Evolutionary conservation across 2,888 invertebrate genomes (phyloP), one percentile per base, ranked within the genome.

Genomic region (Parnassius orleans): DNA sequence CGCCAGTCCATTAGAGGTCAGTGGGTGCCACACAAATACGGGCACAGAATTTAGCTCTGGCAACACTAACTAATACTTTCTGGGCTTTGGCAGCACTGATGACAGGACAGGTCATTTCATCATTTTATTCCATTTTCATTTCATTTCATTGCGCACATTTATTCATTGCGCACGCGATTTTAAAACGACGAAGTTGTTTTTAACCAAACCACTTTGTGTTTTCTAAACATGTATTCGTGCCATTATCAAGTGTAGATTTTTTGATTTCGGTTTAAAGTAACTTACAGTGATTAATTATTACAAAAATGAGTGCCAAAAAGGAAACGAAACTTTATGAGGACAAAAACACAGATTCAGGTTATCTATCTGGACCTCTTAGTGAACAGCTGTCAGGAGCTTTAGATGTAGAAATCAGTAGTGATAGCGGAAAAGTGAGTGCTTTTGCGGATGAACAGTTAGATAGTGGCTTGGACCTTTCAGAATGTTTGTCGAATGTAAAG

Each of bases 401-500:
- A 75, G 77, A 61, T 52, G 56, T 56, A 3, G 61, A 73, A 74
- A 78, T 77, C 76, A 71, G 67, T 58, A 67, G 77, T 82, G 79
- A 72, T 66, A 72, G 73, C 72, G 70, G 64, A 53, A 71, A 75
- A n/a, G 53, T 54, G 53, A 51, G 55, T 63, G 58, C 46, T 33
- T 61, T 33, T 46, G 24, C 57, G 57, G 67, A 65, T 48, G 73
- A 63, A 61, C 75, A 78, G 59, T 82, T 93, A 63, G 95, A 96
- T 79, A 94, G 95, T 89, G 95, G 95, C 72, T 90, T 85, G 64
- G 77, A 72, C 65, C 61, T 95, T 69, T 89, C 93, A 60, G 94
- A 94, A 75, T 93, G 92, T 75, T 92, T 96, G 69, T 93, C 93
- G 67, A 93, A 92, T 70, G 83, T 95, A 66, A 92, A 89, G 53